Base-by-base conservation (phyloP, 2,113 vertebrate species). In the Prinia subflava region DNA sequence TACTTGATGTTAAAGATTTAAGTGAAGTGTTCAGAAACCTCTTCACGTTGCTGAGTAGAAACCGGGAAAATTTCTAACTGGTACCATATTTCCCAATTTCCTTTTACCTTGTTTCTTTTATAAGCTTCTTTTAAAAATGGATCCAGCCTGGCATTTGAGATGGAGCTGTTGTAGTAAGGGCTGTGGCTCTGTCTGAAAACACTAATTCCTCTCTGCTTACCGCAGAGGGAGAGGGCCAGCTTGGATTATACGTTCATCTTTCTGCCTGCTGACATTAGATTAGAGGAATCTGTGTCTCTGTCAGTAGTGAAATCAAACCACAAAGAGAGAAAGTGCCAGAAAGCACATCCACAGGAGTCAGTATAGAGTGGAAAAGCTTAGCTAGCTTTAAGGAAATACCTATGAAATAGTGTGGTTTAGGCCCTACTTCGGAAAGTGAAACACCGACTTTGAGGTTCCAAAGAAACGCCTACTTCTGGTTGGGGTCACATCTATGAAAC, bases 281-380 rank as follows among this genome's bases (percentile, higher is more conserved):
- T 79, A 59, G 42, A 87, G 35, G 39, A 75, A 63, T 63, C 59
- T 47, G 18, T 75, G 50, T 55, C 63, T 60, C 79, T 86, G 33
- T 35, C 68, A 75, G 50, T 33, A 81, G 76, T 39, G 63, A 96
- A 92, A 92, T 94, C 55, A 92, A 93, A 86, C 41, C 68, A 87
- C 0, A 0, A 80, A 18, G 23, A 77, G 44, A 80, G 59, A 94
- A 94, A 90, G 57, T 85, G 33, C 47, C 81, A 90, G 81, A 78
- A 77, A 88, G n/a, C 25, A 86, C 57, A 68, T 68, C 8, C 37
- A 42, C 50, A 59, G 49, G 67, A 86, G 22, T 77, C 3, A 16
- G 25, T 31, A 59, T 16, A 46, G 71, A 81, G 42, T 83, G 76
- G 68, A 90, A 95, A 95, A 92, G 87, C 55, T 86, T 88, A 77